Conservation (phyloP, 2,888 invertebrate species). For the Muschampia plurimacula region DNA sequence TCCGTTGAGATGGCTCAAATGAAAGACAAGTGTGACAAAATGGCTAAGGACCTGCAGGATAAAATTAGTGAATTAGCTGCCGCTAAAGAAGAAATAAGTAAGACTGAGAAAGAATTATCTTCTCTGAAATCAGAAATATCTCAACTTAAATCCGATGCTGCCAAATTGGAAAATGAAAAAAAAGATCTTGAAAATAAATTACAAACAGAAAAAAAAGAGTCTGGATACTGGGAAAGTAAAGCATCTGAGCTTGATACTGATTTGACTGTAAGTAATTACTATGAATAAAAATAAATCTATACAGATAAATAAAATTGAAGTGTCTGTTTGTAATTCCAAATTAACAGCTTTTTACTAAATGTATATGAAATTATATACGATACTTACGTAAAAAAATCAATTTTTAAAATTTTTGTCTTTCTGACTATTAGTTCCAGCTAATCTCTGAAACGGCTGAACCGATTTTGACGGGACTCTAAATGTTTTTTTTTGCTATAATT, state of each 20-base stretch:
- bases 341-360: too few species aligned
- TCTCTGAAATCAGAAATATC: conserved; percentile 71
- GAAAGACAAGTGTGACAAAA: conserved; percentile 74
- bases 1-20: conserved; percentile 80
- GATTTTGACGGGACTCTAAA: too few species aligned
- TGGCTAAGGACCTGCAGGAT: conserved; percentile 65
- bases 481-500: too few species aligned
- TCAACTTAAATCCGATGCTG: conserved; percentile 75
- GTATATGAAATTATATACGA: too few species aligned
- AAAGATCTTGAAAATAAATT: conserved; percentile 88
- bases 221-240: conserved; percentile 88
- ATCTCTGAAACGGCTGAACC: too few species aligned
- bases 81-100: conserved; percentile 67
- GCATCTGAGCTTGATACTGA: conserved; percentile 87
- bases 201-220: conserved; percentile 87
- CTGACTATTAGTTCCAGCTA: too few species aligned
- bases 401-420: too few species aligned
- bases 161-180: conserved; percentile 77
- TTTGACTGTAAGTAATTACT: conserved; percentile 70
- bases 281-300: too few species aligned
- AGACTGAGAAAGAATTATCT: conserved; percentile 78
- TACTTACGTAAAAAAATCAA: too few species aligned
- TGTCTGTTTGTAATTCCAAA: too few species aligned
- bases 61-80: conserved; percentile 68
- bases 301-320: too few species aligned